Base-by-base conservation (phyloP, 2,113 vertebrate genomes). In the Actenoides hombroni region DNA sequence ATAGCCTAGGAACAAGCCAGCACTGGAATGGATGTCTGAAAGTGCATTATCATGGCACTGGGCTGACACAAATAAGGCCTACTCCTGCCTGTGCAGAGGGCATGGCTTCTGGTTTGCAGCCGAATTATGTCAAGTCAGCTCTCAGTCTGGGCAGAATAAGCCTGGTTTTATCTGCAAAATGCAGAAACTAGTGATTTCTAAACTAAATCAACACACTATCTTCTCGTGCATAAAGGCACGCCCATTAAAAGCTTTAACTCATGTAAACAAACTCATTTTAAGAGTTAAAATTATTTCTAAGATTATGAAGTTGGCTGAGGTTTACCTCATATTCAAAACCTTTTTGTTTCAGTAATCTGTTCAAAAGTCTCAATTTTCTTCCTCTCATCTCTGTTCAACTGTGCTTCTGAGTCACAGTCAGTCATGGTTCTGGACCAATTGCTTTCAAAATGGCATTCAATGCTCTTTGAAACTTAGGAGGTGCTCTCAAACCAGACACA, bases 111-210 rank as follows among this genome's bases (percentile, higher is more conserved):
- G 64, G 15, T 59, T 20, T 86, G 35, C 83, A 81, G 86, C 24
- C 81, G n/a, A 74, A 29, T 70, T 67, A n/a, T 8, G 83, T 3
- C 23, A 11, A 64, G 60, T 54, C 37, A 71, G 56, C 71, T 51
- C 83, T 59, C 31, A 33, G 46, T 29, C 42, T 29, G n/a, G 44
- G 49, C 59, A 77, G 21, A 86, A 40, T 26, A 88, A 76, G 49
- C 12, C 40, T 21, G 26, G 60, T 35, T 94, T 94, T 92, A 95
- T 86, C 91, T 82, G 48, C 77, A 86, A 92, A 83, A 71, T 56
- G 83, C 95, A 96, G 88, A 78, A 76, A 78, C 69, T 11, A 86
- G 40, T 9, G 26, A 70, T 19, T 67, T 21, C 48, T 56, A 42
- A 90, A 70, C 37, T n/a, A 86, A 81, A 95, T 59, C 71, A 77